These are phyloP conservation scores for Leptura quadrifasciata DNA, from an alignment of 2,888 invertebrate genomes.

Conservation along the genomic window DNA sequence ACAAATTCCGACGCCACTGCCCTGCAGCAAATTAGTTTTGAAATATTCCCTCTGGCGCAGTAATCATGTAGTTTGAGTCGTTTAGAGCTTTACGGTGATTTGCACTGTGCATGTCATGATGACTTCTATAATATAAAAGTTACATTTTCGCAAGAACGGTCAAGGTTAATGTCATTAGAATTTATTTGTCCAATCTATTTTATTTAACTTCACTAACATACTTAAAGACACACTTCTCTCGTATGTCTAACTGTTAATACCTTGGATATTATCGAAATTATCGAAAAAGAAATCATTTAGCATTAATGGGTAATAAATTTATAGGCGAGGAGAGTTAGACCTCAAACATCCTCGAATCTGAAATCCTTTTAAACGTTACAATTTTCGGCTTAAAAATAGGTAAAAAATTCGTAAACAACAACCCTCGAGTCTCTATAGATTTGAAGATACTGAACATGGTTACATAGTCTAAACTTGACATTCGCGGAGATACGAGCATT, in stretches of 20 bases:
- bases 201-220: constrained; percentile 11
- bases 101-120: constrained; percentile 8
- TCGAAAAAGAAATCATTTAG: no score
- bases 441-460: no score
- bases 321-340: no score
- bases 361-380: no score
- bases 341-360: no score
- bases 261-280: no score
- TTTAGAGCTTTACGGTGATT: background rate
- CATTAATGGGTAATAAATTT: no score
- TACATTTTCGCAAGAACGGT: constrained; percentile 12
- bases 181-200: constrained; percentile 14
- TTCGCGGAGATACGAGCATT: no score
- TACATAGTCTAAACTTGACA: no score
- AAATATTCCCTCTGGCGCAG: background rate
- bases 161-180: constrained; percentile 19
- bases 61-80: background rate
- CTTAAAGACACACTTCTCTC: constrained; percentile 7
- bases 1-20: constrained; percentile 3
- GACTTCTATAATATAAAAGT: background rate
- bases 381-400: no score
- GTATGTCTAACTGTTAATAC: background rate
- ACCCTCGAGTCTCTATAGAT: no score
- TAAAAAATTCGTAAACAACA: no score
- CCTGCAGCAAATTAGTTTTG: background rate